Base-by-base conservation (phyloP, 2,888 invertebrate species). In the Lottia scabra region DNA sequence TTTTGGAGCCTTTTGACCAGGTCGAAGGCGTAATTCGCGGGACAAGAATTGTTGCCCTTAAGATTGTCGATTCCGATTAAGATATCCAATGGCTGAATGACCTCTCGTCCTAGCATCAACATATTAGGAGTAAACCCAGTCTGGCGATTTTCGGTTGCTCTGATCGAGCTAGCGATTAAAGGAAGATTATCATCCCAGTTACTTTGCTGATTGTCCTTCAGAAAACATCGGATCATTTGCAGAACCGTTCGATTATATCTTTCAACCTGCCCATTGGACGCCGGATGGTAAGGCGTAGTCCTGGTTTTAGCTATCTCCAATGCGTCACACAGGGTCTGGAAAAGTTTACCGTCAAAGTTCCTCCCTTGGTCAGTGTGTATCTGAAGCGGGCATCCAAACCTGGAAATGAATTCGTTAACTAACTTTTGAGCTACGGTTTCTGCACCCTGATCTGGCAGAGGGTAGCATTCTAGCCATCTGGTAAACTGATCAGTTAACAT, bases 361-460 rank as follows among this genome's bases (percentile, higher is more conserved):
- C 62, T 66, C 2, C 74, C 74, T n/a, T 68, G 69, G 38, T 76
- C 76, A 6, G 79, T 73, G 3, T 75, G 67, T 15, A 80, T 63
- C 26, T 73, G 46, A 19, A 74, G 48, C 8, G 77, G 77, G 23
- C 75, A 72, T 1, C 77, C 77, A 65, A 76, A 79, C n/a, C 62
- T 64, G n/a, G 48, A 30, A n/a, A 78, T 45, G 16, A 74, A 68
- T 1, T 62, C n/a, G 2, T 45, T 44, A 4, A 72, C 44, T 27
- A 72, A 38, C 13, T 44, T 67, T 19, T 70, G n/a, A 15, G 74
- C 74, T 2, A 71, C 63, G 0, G 62, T 15, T 27, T 72, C 44
- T 3, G 78, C 75, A 46, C 23, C 56, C 27, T 76, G 73, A n/a
- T 63, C 67, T n/a, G 67, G 66, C 1, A 75, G 23, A n/a, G 75